Conservation (phyloP, 2,797 vertebrate species). For the Capromys pilorides region DNA sequence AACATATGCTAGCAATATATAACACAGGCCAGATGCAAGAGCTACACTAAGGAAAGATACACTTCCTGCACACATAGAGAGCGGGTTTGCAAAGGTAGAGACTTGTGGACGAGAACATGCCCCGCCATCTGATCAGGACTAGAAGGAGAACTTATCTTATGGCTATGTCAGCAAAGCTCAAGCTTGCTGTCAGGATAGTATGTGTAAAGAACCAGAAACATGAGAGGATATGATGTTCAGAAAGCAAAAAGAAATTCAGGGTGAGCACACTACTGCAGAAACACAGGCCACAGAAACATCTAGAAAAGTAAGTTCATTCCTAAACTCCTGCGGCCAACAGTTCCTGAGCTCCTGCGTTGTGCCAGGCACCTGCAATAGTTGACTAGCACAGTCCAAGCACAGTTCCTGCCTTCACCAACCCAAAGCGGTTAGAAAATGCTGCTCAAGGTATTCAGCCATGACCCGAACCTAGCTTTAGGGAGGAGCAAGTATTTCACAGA, state of each 20-base stretch:
- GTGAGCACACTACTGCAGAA: neutral
- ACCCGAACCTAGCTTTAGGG: neutral
- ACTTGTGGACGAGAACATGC: neutral
- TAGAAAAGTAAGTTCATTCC: neutral
- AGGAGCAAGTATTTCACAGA: neutral
- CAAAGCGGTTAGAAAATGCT: neutral
- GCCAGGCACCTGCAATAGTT: neutral
- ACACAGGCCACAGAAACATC: neutral
- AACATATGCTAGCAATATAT: neutral
- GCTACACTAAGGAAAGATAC: neutral
- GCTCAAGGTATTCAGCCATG: neutral
- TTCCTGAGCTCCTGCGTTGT: neutral
- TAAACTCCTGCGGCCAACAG: neutral
- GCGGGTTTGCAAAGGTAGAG: neutral
- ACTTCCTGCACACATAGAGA: neutral
- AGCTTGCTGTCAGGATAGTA: neutral
- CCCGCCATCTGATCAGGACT: neutral
- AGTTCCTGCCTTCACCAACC: neutral
- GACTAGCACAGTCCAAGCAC: neutral
- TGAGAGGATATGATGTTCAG: neutral
- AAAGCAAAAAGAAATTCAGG: neutral
- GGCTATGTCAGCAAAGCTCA: neutral
- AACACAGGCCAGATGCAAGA: neutral
- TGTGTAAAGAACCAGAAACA: neutral
- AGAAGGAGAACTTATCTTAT: neutral